Base-by-base conservation (phyloP, 2,113 vertebrate genomes). In the Potamarius usumacintae region DNA sequence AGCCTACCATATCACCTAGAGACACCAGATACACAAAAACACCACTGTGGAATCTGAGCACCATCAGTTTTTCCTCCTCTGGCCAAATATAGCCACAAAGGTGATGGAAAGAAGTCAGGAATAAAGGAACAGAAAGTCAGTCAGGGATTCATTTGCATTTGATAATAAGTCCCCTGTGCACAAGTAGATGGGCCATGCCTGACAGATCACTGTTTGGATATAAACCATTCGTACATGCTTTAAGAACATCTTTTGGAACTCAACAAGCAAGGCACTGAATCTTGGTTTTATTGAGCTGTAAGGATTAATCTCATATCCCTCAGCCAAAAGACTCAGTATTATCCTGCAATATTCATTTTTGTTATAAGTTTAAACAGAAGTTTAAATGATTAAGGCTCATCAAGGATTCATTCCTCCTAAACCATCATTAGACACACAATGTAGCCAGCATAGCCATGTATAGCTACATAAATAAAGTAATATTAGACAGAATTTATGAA, bases 141-240 rank as follows among this genome's bases (percentile, higher is more conserved):
- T 82, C 18, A 50, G 34, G 81, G 81, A 82, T 65, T n/a, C 25
- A 67, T 67, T 83, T 67, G 82, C 62, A 83, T 83, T 83, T 83
- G 34, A 83, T 83, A 83, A 67, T 67, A 53, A 62, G 62, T 67
- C 82, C 15, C 62, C 25, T 67, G 62, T 83, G 82, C 48, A 67
- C 82, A 83, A 18, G 48, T 65, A 83, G 42, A 18, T n/a, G 7
- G 42, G 14, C 60, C 60, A 63, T 50, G 60, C 7, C 22, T n/a
- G 62, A 65, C 53, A 17, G 62, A 67, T 67, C 82, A 67, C 27
- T 83, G 42, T 11, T 18, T 10, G 48, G 25, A 65, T 17, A 83
- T 83, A 67, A 52, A 27, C 14, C 81, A 52, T 63, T 83, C 52
- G 62, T 50, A 27, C 22, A 67, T 27, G 14, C 82, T 83, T 27